Evolutionary conservation across 2,797 vertebrate genomes (phyloP), one percentile per base, ranked within the genome.

Genomic region (Capromys pilorides): DNA sequence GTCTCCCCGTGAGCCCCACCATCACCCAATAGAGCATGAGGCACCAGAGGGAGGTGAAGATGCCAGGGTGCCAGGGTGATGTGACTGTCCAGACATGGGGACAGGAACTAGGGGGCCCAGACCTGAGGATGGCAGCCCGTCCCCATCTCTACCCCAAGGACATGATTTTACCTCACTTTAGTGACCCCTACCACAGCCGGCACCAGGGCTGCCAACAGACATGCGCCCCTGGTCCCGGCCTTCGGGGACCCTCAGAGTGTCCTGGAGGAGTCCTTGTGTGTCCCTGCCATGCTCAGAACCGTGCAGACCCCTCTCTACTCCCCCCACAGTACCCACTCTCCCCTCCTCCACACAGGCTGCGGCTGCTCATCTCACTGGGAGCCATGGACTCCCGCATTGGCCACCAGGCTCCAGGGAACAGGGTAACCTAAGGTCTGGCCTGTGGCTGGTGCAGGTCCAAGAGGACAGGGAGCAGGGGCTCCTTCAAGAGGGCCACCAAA

Each of bases 231-330:
- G 24, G 24, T 21, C 26, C 61, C 61, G 28, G 61, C 24, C 24
- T 12, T 24, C 10, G 9, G 26, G 61, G 24, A 26, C 61, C 61
- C 2, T n/a, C n/a, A 0, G 2, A 19, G 39, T 2, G 19, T 51
- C 57, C 22, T 14, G 41, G 79, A 26, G 49, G 61, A 39, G 54
- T 31, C 69, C 59, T 49, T 4, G 0, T 12, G 11, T 1, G 2
- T 14, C 39, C 59, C 66, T 33, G 62, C 31, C 10, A 22, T 11
- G 13, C 62, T 64, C 62, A 57, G 78, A 57, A 54, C 21, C 14
- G 3, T 62, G 5, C 1, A 54, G 33, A 54, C 1, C 24, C 2
- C 22, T 0, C 0, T 2, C 0, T 10, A 0, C 8, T 80, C 57
- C 57, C 7, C 62, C 83, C 21, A 26, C 21, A 64, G 59, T 22